Conservation (phyloP, 1,140 invertebrate species). For the Steinernema feltiae region DNA sequence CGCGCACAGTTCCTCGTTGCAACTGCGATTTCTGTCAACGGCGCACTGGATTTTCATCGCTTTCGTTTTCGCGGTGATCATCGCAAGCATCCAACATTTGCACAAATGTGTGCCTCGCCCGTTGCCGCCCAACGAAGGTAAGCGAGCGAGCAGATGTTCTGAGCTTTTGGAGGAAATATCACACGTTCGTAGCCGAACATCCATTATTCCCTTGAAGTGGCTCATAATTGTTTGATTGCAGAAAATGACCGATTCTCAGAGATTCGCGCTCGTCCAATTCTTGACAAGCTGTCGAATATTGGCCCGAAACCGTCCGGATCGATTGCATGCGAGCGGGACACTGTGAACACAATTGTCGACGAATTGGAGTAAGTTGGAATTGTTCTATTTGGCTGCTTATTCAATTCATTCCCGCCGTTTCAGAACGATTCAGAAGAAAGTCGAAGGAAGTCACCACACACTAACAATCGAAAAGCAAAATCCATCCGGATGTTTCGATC, state of each 20-base stretch:
- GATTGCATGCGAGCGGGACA: conserved; percentile 28
- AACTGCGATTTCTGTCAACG: not conserved
- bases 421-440: conserved; percentile 17
- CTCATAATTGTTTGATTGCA: not conserved
- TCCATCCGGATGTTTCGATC: conserved; percentile 70
- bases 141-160: not conserved
- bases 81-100: conserved; percentile 12
- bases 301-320: conserved; percentile 38
- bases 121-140: conserved; percentile 26
- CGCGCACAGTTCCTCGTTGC: not conserved
- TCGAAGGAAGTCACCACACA: conserved; percentile 9
- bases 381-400: not conserved
- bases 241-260: conserved; percentile 35
- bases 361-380: conserved; percentile 24
- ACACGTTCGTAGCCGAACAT: too few relatives aligned
- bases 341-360: conserved; percentile 28
- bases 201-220: too few relatives aligned
- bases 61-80: conserved; percentile 3
- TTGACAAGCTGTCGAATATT: conserved; percentile 27
- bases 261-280: conserved; percentile 18
- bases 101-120: conserved; percentile 28
- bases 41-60: conserved; percentile 27
- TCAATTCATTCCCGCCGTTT: not conserved
- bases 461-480: conserved; percentile 65
- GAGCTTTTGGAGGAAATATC: not conserved